A percentile compares a stretch with the other conserved stretches of the same genome.
Conservation (phyloP, 2,797 vertebrate genomes). For the Novumbra hubbsi region DNA sequence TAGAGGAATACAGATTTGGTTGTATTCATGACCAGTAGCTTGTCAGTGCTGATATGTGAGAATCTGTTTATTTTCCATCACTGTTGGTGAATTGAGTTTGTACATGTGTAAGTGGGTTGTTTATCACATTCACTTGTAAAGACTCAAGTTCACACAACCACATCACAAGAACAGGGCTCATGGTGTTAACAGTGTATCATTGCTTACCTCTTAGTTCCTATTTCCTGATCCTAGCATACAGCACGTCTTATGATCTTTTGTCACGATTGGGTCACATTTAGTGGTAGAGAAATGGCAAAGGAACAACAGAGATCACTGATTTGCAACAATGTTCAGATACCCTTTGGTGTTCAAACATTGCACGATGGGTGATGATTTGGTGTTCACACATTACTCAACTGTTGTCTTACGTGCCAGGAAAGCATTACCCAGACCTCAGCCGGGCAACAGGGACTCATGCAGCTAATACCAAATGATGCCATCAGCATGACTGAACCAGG, state of each 20-base stretch:
- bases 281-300: neutral
- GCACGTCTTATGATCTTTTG: conserved; percentile 38
- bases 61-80: neutral
- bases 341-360: too few relatives aligned
- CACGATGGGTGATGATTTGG: too few relatives aligned
- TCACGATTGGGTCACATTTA: neutral
- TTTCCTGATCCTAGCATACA: conserved; percentile 21
- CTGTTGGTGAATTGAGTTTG: neutral
- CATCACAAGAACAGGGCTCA: conserved; percentile 10
- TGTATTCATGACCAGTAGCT: neutral
- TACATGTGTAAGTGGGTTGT: neutral
- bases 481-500: too few relatives aligned
- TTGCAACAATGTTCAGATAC: too few relatives aligned
- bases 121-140: neutral
- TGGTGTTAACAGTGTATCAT: conserved; percentile 17
- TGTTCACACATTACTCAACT: too few relatives aligned
- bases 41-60: neutral
- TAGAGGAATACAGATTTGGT: neutral
- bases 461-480: too few relatives aligned
- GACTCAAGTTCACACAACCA: neutral
- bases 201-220: neutral
- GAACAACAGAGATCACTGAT: neutral
- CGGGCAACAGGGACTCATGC: too few relatives aligned
- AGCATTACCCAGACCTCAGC: too few relatives aligned
- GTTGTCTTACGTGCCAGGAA: too few relatives aligned